Evolutionary conservation across 2,113 vertebrate species (phyloP), one percentile per base, ranked within the genome.

Genomic region (Scytalopus superciliaris): DNA sequence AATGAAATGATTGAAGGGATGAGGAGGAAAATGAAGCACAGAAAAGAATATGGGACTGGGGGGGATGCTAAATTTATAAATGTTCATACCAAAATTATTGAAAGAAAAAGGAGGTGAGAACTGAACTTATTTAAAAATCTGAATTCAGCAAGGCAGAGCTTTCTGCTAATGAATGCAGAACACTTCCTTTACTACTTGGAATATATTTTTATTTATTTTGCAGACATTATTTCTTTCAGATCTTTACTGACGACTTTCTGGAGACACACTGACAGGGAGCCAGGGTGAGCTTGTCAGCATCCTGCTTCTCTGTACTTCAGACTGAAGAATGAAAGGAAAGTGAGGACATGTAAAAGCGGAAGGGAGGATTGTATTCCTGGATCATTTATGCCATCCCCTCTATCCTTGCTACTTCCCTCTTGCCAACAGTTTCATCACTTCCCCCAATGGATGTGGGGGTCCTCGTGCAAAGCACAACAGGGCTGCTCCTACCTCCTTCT

Each of bases 131-230:
- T 90, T 77, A 67, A 39, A 84, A 70, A 77, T 74, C 60, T 81
- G 82, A 78, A 86, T 49, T 80, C 35, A 88, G 17, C 14, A 44
- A 56, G 47, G 76, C 50, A 86, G 39, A 81, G 37, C 56, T 70
- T 79, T 63, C 68, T 82, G 31, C 75, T 84, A 63, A 72, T 44
- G 64, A 67, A 80, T 16, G 27, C 56, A 67, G 76, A 79, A 33
- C 40, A 18, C n/a, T 82, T 68, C 12, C 47, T 78, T 87, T 91
- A 22, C 12, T 3, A 9, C 49, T 80, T 68, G 75, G 49, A 88
- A 74, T 57, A 49, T 28, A 49, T n/a, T 81, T 84, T 69, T 81
- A 68, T 88, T 90, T 95, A 33, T 88, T 90, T 94, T 92, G 33
- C 18, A 57, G 66, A 56, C 59, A 56, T 47, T 28, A 14, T 37